Evolutionary conservation across 2,888 invertebrate genomes (phyloP).

Genomic region (Stenodera caucasica): DNA sequence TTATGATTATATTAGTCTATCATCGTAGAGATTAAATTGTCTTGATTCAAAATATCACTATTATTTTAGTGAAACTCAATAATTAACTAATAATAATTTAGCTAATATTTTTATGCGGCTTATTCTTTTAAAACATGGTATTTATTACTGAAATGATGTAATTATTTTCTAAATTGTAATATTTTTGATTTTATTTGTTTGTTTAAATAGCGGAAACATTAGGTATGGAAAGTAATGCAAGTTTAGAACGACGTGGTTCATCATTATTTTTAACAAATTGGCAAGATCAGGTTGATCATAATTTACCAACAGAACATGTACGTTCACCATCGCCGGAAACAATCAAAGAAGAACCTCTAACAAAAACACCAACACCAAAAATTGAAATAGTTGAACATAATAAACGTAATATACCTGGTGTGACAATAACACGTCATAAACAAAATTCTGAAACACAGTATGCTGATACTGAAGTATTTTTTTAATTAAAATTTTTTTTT

Average conservation of each 20-base stretch:
- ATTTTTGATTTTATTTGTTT: no score
- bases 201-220: constrained; percentile 72
- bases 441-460: constrained; percentile 56
- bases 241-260: constrained; percentile 62
- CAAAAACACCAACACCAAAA: background rate
- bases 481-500: background rate
- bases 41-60: background rate
- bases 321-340: constrained; percentile 59
- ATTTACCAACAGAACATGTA: constrained; percentile 27
- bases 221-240: constrained; percentile 70
- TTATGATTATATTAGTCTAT: no score
- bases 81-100: constrained; percentile 9
- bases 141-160: constrained; percentile 11
- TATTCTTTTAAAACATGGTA: constrained; percentile 23
- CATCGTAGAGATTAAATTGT: background rate
- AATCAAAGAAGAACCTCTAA: constrained; percentile 11
- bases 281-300: constrained; percentile 53
- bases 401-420: constrained; percentile 36
- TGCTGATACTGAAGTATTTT: constrained; percentile 53
- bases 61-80: no score
- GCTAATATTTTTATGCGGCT: constrained; percentile 36
- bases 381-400: background rate
- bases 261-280: constrained; percentile 53
- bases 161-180: background rate
- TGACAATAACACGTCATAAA: constrained; percentile 52